Base-by-base conservation (phyloP, 2,113 vertebrate species). In the Perca schrenkii region DNA sequence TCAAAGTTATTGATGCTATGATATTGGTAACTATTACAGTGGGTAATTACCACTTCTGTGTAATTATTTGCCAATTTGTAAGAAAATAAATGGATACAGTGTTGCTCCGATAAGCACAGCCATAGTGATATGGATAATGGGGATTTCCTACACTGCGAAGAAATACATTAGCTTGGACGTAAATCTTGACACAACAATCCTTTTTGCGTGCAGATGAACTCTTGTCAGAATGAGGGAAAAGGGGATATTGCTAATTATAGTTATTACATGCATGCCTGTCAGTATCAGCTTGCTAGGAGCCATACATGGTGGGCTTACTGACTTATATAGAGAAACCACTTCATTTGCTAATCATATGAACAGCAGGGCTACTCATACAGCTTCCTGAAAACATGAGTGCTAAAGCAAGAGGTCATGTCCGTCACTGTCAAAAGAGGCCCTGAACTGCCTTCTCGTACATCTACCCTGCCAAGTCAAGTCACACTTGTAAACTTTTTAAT, bases 301-400 rank as follows among this genome's bases (percentile, higher is more conserved):
- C 31, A 0, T 86, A 81, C 64, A 74, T 78, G 84, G 83, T 79
- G 75, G 76, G 83, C 70, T 88, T 85, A 90, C 78, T 77, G 85
- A 88, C 88, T 88, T 90, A 72, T 74, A 86, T 54, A 49, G 63
- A 61, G 85, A 77, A 92, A 89, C 66, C 90, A 88, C 86, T 94
- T 89, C 80, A 93, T 91, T 92, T 84, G 86, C 86, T 92, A 91
- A 93, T 94, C 90, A 93, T 87, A 83, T 46, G 56, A 87, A 86
- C 70, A 82, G 82, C 61, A 34, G 16, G 47, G 67, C 80, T 81
- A 88, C 88, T 89, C 12, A 74, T 40, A 72, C 65, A 17, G 82
- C 67, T 76, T 77, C 81, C 53, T 53, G 77, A 76, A 87, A 91
- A 79, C 75, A 76, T 19, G 50, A 77, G 50, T 46, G 65, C 53